A percentile compares a stretch with the other conserved stretches of the same genome.
Conservation (phyloP, 2,888 invertebrate species). For the Metellina segmentata region DNA sequence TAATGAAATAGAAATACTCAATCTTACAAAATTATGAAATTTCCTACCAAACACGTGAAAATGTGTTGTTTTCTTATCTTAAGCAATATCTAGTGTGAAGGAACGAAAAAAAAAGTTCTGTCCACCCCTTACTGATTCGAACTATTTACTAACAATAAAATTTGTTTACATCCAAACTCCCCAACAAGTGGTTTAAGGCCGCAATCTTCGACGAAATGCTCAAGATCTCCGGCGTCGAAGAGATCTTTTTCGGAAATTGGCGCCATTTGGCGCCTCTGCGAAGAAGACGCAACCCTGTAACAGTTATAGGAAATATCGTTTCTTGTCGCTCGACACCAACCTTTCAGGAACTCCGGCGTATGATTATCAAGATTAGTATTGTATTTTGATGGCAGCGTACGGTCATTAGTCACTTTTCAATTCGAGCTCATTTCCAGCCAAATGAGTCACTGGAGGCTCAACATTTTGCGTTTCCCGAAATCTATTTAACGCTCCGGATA, state of each 20-base stretch:
- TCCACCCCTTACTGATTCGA: too few relatives aligned
- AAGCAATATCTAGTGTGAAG: too few relatives aligned
- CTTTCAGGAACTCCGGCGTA: conserved; percentile 70
- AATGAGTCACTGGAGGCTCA: conserved; percentile 62
- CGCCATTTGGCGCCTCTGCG: conserved; percentile 19
- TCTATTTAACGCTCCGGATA: background rate
- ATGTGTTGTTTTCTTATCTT: too few relatives aligned
- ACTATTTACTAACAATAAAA: too few relatives aligned
- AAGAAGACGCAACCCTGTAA: conserved; percentile 42
- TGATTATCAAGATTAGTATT: conserved; percentile 76
- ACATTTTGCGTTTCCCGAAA: conserved; percentile 53
- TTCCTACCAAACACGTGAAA: too few relatives aligned
- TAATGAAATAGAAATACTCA: too few relatives aligned
- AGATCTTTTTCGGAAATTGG: conserved; percentile 15
- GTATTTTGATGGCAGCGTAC: conserved; percentile 66
- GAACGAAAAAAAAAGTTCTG: too few relatives aligned
- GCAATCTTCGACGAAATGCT: background rate
- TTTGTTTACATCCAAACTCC: background rate
- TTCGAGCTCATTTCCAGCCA: conserved; percentile 44
- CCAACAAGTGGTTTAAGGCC: background rate
- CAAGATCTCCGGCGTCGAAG: background rate
- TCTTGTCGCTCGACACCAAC: conserved; percentile 61
- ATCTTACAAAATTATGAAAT: too few relatives aligned
- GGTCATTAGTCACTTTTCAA: conserved; percentile 75
- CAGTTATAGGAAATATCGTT: conserved; percentile 66